Evolutionary conservation across 2,797 vertebrate species (phyloP), one percentile per base, ranked within the genome.

Genomic region (Girardinus metallicus): DNA sequence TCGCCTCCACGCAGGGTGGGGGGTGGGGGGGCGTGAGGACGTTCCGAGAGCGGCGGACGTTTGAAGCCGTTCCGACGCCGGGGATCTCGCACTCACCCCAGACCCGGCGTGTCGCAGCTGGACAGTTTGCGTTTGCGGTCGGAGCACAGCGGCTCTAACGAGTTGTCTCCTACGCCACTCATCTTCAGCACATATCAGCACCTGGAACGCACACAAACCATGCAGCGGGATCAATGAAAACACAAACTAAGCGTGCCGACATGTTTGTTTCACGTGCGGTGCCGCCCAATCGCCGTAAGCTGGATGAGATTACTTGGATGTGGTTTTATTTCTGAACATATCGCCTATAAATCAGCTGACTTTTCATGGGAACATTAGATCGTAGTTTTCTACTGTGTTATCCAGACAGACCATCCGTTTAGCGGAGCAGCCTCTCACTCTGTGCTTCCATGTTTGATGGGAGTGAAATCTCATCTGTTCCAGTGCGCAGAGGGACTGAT

Each of bases 41-140:
- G 83, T 73, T 55, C 83, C 18, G 73, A 55, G 26, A 55, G 53
- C 53, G 26, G 26, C 10, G 11, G 72, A 80, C 57, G 15, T 31
- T 34, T 18, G 57, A 18, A 5, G 7, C 62, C 34, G 62, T 53
- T 53, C 2, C 21, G 8, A 53, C 49, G 49, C 21, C 21, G 1
- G 64, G 64, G 36, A 39, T 4, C 36, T 57, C 7, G 53, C 46
- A 91, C 95, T 83, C 93, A 99, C 99, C 97, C 96, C 76, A 96
- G 94, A 83, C 97, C 97, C 16, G 96, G 97, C 43, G 97, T 95
- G 92, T 99, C 98, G 89, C 97, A 98, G 78, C 97, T 96, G 88
- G 98, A 96, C 77, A 97, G 93, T 94, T 99, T 99, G 83, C 98
- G 97, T 90, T 99, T 99, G 89, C 98, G 97, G 87, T 99, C 97